phyloP scores from a whole-genome alignment of 2,797 vertebrate genomes.

The Notolabrus celidotus region DNA sequence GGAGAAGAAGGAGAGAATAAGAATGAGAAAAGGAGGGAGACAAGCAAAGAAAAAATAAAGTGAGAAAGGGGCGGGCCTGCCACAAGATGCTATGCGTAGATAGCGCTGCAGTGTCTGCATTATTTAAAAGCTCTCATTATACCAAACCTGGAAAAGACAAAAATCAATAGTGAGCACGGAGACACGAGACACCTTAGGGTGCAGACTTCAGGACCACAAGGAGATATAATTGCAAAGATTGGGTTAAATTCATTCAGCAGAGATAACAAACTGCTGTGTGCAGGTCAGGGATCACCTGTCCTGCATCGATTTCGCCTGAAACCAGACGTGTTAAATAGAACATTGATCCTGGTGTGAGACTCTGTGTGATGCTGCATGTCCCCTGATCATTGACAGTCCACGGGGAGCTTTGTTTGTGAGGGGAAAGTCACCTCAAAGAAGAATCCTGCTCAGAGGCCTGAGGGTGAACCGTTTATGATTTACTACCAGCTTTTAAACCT shows the following conservation, averaged over 20 bases:
- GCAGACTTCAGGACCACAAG: constrained; percentile 31
- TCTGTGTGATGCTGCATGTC: constrained; percentile 36
- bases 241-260: constrained; percentile 55
- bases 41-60: not conserved
- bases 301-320: constrained; percentile 56
- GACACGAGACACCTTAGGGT: constrained; percentile 51
- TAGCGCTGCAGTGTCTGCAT: constrained; percentile 69
- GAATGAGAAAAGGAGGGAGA: constrained; percentile 6
- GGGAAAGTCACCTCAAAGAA: constrained; percentile 35
- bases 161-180: constrained; percentile 68
- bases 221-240: constrained; percentile 46
- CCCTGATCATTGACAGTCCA: constrained; percentile 18
- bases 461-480: not conserved
- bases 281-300: constrained; percentile 50
- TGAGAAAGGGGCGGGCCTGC: constrained; percentile 1
- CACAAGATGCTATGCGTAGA: constrained; percentile 13
- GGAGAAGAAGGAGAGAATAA: constrained; percentile 2
- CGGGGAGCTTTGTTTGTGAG: constrained; percentile 32
- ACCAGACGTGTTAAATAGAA: constrained; percentile 59
- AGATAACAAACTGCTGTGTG: constrained; percentile 43
- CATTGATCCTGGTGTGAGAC: constrained; percentile 39
- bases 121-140: constrained; percentile 83
- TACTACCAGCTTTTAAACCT: not conserved
- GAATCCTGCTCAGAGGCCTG: not conserved
- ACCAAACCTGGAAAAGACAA: constrained; percentile 62